Base-by-base conservation (phyloP, 2,888 invertebrate species). In the Drosophila melanocephala region DNA sequence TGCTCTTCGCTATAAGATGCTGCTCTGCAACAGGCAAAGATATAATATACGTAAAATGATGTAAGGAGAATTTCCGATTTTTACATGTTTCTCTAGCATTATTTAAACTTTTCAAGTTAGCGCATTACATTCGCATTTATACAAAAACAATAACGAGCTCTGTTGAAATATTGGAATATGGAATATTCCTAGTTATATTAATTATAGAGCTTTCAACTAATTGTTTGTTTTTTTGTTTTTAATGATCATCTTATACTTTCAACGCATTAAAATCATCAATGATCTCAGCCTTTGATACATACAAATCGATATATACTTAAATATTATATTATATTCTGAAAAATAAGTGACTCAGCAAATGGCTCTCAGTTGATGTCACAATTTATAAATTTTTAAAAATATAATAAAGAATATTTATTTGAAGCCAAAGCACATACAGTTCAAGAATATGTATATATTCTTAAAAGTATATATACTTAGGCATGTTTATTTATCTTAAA, bases 291-390 rank as follows among this genome's bases (percentile, higher is more conserved):
- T 39, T 56, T 52, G 22, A 55, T 6, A 39, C 10, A 28, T 28
- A 33, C 4, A 16, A 42, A 58, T 56, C 12, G 35, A 28, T 62
- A 37, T 33, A 26, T 53, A 30, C 28, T 22, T 65, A 44, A 35
- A 55, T 50, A 69, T 50, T 71, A 22, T 37, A n/a, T 16, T n/a
- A 28, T 35, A 35, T 14, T 26, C 26, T 3, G 22, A 2, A 14
- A 19, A n/a, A 50, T 22, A 32, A 35, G 56, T 80, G 77, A 77
- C 56, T 80, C 66, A 66, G 47, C 37, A 65, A 53, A 32, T 63
- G n/a, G 32, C 28, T 62, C 61, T 7, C 14, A 28, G 52, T 58
- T 76, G 58, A 67, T 64, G 64, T 80, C 58, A 72, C 16, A 22
- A 16, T 22, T 47, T 22, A 16, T 16, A 22, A 42, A 42, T 10